Evolutionary conservation across 2,113 vertebrate species (phyloP), one percentile per base, ranked within the genome.

Genomic region (Recurvirostra avosetta): DNA sequence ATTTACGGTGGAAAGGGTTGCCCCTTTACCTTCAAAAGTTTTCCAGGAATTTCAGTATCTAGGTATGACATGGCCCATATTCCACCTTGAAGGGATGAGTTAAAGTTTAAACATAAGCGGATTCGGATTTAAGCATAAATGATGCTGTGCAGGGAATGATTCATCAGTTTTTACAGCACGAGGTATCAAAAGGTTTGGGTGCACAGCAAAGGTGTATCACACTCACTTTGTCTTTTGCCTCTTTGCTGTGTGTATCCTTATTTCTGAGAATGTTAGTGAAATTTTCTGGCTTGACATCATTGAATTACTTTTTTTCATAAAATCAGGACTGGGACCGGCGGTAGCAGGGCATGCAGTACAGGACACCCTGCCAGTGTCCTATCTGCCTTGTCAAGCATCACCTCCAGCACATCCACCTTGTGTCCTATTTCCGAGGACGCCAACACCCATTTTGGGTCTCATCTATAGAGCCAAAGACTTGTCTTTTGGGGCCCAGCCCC

Each of bases 161-260:
- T 93, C 87, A 68, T 36, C 66, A 2, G 17, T 15, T 86, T 79
- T 84, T 83, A 50, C 21, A 38, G 41, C 19, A 30, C 0, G 1
- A 73, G 59, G 20, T 29, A 40, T 1, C 1, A 6, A 25, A 49
- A 55, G 27, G 15, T 81, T 74, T 36, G 53, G 32, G 13, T 2
- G 8, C 6, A 1, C 45, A 86, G 47, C 40, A 75, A 47, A 66
- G 21, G 17, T 0, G 0, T 32, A 4, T 20, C 25, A 12, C 4
- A 1, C 17, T 62, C 61, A 22, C n/a, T 50, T 86, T 83, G 41
- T 38, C 79, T 96, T 90, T 66, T 58, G 7, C 50, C 36, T 58
- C 25, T 58, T 56, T 41, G 20, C 25, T 62, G 9, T 8, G 15
- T 43, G 21, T 34, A 10, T 30, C 41, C 61, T 56, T n/a, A 12